Percentiles rank a stretch among this genome's conserved stretches.
phyloP scores from a whole-genome alignment of 2,888 invertebrate species.

The Muschampia plurimacula region DNA sequence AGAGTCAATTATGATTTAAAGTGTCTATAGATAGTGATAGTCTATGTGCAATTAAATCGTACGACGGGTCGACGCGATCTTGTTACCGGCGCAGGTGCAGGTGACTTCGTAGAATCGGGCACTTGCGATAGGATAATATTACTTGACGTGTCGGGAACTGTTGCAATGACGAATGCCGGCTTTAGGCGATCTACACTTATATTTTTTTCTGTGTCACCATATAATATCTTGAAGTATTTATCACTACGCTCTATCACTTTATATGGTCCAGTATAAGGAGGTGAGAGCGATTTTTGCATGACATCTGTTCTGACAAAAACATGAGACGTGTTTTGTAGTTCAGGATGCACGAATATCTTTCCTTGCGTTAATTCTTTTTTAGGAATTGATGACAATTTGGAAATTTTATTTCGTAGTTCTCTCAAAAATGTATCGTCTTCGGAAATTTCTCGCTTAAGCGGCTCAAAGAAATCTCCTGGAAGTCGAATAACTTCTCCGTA shows the following conservation, averaged over 20 bases:
- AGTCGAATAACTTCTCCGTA: slow-evolving; percentile 28
- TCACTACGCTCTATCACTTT: slow-evolving; percentile 18
- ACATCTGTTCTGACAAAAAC: slow-evolving; percentile 23
- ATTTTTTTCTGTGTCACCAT: slow-evolving; percentile 10
- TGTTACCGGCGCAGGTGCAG: slow-evolving; percentile 2
- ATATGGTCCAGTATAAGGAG: slow-evolving; percentile 22
- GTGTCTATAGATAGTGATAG: neutral
- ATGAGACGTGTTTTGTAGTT: slow-evolving; percentile 21
- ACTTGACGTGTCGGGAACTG: neutral
- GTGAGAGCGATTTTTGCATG: slow-evolving; percentile 22
- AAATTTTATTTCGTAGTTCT: slow-evolving; percentile 22
- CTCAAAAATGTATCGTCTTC: neutral
- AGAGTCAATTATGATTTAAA: neutral
- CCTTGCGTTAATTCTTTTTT: slow-evolving; percentile 18
- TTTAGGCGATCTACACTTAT: slow-evolving; percentile 24
- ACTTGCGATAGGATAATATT: neutral
- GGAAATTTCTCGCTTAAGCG: neutral
- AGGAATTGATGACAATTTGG: slow-evolving; percentile 21
- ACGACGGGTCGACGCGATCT: neutral
- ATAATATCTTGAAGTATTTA: slow-evolving; percentile 22
- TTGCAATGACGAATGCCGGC: slow-evolving; percentile 5
- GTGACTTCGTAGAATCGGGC: neutral
- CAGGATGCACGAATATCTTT: slow-evolving; percentile 26
- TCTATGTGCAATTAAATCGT: neutral
- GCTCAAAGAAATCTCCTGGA: slow-evolving; percentile 21